Evolutionary conservation across 2,888 invertebrate species (phyloP).

Genomic region (Maniola hyperantus): DNA sequence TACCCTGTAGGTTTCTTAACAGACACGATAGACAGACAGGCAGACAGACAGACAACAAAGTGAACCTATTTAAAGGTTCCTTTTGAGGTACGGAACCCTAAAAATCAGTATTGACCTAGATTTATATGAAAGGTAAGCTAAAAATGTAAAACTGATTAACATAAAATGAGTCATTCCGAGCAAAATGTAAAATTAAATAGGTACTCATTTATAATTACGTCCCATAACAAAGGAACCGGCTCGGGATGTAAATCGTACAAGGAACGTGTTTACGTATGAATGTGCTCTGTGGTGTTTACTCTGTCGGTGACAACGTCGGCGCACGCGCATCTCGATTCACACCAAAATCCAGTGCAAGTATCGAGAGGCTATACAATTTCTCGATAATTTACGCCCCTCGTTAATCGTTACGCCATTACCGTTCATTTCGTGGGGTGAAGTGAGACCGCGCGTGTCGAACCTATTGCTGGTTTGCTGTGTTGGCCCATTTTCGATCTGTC

Average conservation of each 20-base stretch:
- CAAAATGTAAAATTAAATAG: neutral
- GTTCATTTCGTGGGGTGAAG: constrained; percentile 33
- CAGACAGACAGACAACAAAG: too few species aligned
- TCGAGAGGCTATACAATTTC: constrained; percentile 33
- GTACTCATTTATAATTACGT: constrained; percentile 22
- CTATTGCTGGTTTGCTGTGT: constrained; percentile 11
- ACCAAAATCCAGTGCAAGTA: constrained; percentile 17
- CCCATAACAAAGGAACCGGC: constrained; percentile 35
- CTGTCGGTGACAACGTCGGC: constrained; percentile 35
- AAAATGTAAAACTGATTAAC: neutral
- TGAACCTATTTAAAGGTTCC: too few species aligned
- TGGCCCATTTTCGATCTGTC: neutral
- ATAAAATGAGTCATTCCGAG: constrained; percentile 4
- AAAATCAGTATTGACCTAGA: too few species aligned
- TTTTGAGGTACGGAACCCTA: too few species aligned
- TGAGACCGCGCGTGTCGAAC: constrained; percentile 29
- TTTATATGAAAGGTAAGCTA: neutral
- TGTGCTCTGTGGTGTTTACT: constrained; percentile 37
- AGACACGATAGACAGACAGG: too few species aligned
- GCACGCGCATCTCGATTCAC: constrained; percentile 39
- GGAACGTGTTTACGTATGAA: constrained; percentile 39
- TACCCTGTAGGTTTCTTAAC: too few species aligned
- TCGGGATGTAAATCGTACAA: constrained; percentile 25
- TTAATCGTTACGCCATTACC: neutral
- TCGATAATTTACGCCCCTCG: constrained; percentile 34